Evolutionary conservation across 2,888 invertebrate genomes (phyloP).

Genomic region (Embidobia sp.): DNA sequence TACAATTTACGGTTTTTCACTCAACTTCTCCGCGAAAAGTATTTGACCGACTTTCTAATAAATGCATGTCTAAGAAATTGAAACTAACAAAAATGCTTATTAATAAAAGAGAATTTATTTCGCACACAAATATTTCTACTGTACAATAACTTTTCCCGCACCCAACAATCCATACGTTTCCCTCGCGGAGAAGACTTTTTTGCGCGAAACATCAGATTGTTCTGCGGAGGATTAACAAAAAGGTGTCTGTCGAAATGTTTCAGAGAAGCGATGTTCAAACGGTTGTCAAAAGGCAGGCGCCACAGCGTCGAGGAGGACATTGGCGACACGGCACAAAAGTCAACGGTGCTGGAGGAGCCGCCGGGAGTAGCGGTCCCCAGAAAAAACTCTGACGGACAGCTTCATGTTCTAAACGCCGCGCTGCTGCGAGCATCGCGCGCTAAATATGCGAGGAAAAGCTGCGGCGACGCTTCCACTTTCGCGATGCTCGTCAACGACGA

Average conservation of each 20-base stretch:
- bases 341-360: conserved; percentile 72
- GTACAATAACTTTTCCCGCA: too few relatives aligned
- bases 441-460: conserved; percentile 76
- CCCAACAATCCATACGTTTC: too few relatives aligned
- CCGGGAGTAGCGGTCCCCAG: conserved; percentile 66
- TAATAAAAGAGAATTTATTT: too few relatives aligned
- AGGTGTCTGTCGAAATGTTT: conserved; percentile 33
- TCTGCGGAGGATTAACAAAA: too few relatives aligned
- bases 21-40: too few relatives aligned
- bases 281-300: conserved; percentile 86
- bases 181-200: too few relatives aligned
- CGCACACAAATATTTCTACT: too few relatives aligned
- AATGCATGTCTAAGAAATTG: too few relatives aligned
- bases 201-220: too few relatives aligned
- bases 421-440: conserved; percentile 72
- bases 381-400: conserved; percentile 67
- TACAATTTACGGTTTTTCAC: too few relatives aligned
- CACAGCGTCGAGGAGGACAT: conserved; percentile 85
- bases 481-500: conserved; percentile 69
- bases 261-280: conserved; percentile 82
- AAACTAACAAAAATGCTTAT: too few relatives aligned
- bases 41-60: too few relatives aligned
- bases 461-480: conserved; percentile 73
- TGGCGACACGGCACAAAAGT: conserved; percentile 73
- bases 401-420: conserved; percentile 67